phyloP scores from a whole-genome alignment of 2,888 invertebrate species.

The Nymphalis urticae region DNA sequence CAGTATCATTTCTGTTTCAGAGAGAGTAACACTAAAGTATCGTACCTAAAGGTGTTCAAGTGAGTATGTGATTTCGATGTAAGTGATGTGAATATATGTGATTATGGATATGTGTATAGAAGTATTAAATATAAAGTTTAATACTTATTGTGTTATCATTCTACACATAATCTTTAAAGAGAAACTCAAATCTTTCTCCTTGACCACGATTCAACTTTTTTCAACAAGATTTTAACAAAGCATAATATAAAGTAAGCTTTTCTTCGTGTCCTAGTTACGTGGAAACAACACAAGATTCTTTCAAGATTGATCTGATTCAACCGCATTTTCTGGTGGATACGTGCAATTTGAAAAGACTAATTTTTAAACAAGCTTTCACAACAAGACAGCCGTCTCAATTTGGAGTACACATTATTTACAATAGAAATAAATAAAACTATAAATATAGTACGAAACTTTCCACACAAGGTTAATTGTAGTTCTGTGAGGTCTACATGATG shows the following conservation, averaged over 20 bases:
- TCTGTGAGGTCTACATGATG: slow-evolving; percentile 25
- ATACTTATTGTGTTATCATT: too few species aligned
- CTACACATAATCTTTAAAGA: too few species aligned
- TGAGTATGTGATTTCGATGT: too few species aligned
- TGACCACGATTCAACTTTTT: slow-evolving; percentile 24
- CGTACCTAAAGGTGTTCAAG: too few species aligned
- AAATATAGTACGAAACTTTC: background rate
- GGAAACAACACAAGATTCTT: slow-evolving; percentile 1
- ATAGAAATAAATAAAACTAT: background rate
- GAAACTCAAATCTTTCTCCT: slow-evolving; percentile 5
- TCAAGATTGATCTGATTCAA: slow-evolving; percentile 18
- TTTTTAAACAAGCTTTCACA: background rate
- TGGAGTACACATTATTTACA: background rate
- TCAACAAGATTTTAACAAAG: slow-evolving; percentile 30
- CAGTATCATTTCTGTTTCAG: too few species aligned
- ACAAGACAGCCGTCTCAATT: background rate
- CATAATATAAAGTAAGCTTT: slow-evolving; percentile 25
- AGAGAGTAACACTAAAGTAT: too few species aligned
- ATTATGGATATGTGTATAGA: too few species aligned
- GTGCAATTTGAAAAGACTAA: background rate
- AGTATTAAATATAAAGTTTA: too few species aligned
- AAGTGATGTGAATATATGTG: too few species aligned
- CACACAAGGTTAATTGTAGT: slow-evolving; percentile 10
- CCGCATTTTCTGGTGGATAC: background rate
- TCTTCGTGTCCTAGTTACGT: slow-evolving; percentile 34